Percentiles rank a stretch among this genome's conserved stretches.
Conservation (phyloP, 2,888 invertebrate species). For the Caenorhabditis zanzibari region DNA sequence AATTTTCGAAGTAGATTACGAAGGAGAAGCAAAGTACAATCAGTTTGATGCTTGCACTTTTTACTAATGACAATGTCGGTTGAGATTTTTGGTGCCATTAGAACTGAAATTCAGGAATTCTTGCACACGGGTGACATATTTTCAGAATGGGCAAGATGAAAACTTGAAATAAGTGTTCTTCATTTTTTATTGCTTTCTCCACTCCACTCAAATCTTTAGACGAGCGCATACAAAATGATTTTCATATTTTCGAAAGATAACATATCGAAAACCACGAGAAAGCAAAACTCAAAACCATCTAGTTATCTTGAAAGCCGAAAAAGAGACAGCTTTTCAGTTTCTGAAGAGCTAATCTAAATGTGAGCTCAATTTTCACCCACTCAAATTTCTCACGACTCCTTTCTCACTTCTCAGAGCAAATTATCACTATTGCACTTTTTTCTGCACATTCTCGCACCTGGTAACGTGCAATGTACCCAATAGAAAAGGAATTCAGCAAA, state of each 20-base stretch:
- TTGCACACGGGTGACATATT: too few species aligned
- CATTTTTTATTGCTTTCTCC: neutral
- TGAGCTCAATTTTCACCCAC: conserved; percentile 19
- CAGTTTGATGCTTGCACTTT: too few species aligned
- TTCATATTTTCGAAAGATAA: neutral
- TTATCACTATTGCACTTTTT: conserved; percentile 36
- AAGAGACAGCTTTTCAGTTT: neutral
- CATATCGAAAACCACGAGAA: neutral
- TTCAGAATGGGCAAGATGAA: neutral
- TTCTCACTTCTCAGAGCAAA: conserved; percentile 7
- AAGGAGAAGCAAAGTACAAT: too few species aligned
- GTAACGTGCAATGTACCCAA: neutral
- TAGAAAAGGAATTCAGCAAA: neutral
- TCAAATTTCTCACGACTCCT: conserved; percentile 34
- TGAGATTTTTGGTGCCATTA: too few species aligned
- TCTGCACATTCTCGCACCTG: neutral
- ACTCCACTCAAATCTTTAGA: neutral
- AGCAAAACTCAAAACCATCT: neutral
- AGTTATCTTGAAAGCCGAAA: neutral
- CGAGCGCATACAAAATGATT: conserved; percentile 4
- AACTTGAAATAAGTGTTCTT: conserved; percentile 11
- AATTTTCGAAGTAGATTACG: neutral
- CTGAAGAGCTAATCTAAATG: neutral
- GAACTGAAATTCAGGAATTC: too few species aligned
- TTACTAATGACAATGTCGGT: too few species aligned